Evolutionary conservation across 1,140 invertebrate species (phyloP), one percentile per base, ranked within the genome.

Genomic region (Cherax destructor): DNA sequence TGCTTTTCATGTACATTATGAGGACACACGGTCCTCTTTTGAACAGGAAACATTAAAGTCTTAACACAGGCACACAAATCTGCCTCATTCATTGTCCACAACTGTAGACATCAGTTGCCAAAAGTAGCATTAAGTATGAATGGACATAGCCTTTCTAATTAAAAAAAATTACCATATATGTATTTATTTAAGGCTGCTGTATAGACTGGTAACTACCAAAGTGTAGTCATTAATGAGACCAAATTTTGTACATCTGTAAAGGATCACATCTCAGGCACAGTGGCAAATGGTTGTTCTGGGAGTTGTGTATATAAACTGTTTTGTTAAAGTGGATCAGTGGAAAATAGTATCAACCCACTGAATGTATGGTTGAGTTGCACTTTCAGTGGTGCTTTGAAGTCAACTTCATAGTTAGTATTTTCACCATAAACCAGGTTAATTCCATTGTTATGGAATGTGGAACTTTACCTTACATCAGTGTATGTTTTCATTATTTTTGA

Each of bases 311-410:
- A 88, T 88, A 88, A 24, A 52, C 49, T 74, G 76, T 88, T 88
- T 81, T 88, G 86, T 88, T 81, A 81, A 81, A 81, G 86, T 88
- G 86, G 86, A 88, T 88, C 86, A 81, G 86, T 88, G 79, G 86
- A 88, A 83, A 69, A 69, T 88, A 88, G 86, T 88, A 78, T 72
- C 86, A 88, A 81, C 84, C 86, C 61, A 24, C 86, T 72, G 86
- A 88, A 65, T 78, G 78, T 88, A 88, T 81, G 86, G 86, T 72
- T 83, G 78, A 80, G 79, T 88, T 88, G 65, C 86, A 88, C 86
- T 88, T 81, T 79, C 86, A 74, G 52, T 81, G 86, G 86, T 88
- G 86, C 86, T 88, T 81, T 88, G 86, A 88, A 80, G 79, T 88
- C 86, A 88, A 56, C 78, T 72, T 81, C 49, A 72, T 88, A 88